Percentiles rank a stretch among this genome's conserved stretches.
Evolutionary conservation across 2,113 vertebrate genomes (phyloP).

Genomic region (Leuciscus idus): DNA sequence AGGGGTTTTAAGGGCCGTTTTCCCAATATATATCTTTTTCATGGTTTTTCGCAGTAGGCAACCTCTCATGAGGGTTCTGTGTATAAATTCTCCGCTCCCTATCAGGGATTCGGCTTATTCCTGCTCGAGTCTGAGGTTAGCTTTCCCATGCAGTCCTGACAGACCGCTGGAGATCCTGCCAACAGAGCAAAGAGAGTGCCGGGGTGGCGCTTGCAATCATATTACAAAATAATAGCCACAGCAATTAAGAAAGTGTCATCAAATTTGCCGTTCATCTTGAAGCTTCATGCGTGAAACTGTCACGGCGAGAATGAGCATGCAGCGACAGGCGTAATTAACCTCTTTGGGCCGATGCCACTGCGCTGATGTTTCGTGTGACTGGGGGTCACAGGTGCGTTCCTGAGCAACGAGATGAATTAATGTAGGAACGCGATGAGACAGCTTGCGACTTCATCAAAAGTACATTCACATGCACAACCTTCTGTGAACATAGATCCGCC

Average conservation of each 20-base stretch:
- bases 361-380: not conserved
- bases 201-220: constrained; percentile 22
- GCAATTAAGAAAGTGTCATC: constrained; percentile 32
- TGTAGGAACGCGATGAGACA: constrained; percentile 26
- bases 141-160: constrained; percentile 55
- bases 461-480: not conserved
- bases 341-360: constrained; percentile 12
- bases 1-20: constrained; percentile 80
- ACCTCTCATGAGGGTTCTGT: constrained; percentile 31
- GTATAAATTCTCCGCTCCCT: constrained; percentile 57
- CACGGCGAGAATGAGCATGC: not conserved
- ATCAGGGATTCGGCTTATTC: constrained; percentile 37
- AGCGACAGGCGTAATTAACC: constrained; percentile 43
- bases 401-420: constrained; percentile 36
- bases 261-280: not conserved
- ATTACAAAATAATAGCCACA: constrained; percentile 6
- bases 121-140: constrained; percentile 61
- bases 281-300: constrained; percentile 24
- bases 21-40: constrained; percentile 84
- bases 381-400: not conserved
- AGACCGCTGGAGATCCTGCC: constrained; percentile 67
- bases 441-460: constrained; percentile 29
- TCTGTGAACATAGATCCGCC: not conserved
- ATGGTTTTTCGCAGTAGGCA: constrained; percentile 72
- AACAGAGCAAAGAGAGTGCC: constrained; percentile 73